These are phyloP conservation scores for Xenopus tropicalis DNA, from an alignment of 2,113 vertebrate species.

Conservation along the genomic window UCB_Xtro_10.0 CM004448.2:63005501-63006000, in stretches of 20 bases:
- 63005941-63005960: too few relatives aligned
- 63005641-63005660: conserved; percentile 81
- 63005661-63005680: conserved; percentile 92
- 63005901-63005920: too few relatives aligned
- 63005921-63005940: too few relatives aligned
- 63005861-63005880: too few relatives aligned
- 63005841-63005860: too few relatives aligned
- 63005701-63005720: conserved; percentile 88
- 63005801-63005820: background rate
- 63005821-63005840: background rate
- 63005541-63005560: conserved; percentile 56
- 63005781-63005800: conserved; percentile 46
- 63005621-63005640: conserved; percentile 66
- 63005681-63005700: conserved; percentile 88
- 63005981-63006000: too few relatives aligned
- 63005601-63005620: conserved; percentile 58
- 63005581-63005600: conserved; percentile 64
- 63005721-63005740: conserved; percentile 68
- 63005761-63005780: conserved; percentile 60
- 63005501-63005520: conserved; percentile 21
- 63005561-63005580: conserved; percentile 50
- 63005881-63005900: too few relatives aligned
- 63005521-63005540: conserved; percentile 33
- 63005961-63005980: too few relatives aligned
- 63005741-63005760: conserved; percentile 64